Evolutionary conservation across 2,797 vertebrate species (phyloP).

Genomic region (Corythornis leucogaster): DNA sequence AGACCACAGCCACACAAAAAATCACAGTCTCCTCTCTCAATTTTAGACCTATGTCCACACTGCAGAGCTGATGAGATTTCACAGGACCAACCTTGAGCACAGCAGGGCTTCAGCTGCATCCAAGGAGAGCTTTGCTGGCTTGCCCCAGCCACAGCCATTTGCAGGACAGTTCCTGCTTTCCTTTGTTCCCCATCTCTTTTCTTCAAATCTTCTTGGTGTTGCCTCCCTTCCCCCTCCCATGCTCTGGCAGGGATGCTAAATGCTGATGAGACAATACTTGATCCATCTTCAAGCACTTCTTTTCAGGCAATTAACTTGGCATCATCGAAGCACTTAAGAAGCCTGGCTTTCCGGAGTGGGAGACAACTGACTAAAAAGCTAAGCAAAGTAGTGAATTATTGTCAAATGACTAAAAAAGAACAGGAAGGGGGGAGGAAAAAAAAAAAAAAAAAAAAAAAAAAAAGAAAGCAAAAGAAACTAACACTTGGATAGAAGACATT

Average conservation of each 20-base stretch:
- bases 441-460: neutral
- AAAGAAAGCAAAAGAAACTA: neutral
- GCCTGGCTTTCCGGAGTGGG: conserved; percentile 51
- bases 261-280: conserved; percentile 69
- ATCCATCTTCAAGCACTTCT: conserved; percentile 68
- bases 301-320: conserved; percentile 71
- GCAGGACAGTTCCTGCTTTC: neutral
- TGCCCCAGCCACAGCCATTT: neutral
- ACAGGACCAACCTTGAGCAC: neutral
- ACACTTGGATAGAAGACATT: neutral
- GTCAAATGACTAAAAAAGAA: conserved; percentile 49
- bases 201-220: neutral
- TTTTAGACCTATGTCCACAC: neutral
- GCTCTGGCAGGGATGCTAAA: conserved; percentile 41
- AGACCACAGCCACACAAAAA: neutral
- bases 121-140: neutral
- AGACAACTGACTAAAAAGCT: conserved; percentile 61
- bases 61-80: neutral
- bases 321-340: conserved; percentile 69
- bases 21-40: neutral
- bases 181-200: neutral
- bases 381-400: conserved; percentile 60
- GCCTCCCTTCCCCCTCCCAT: neutral
- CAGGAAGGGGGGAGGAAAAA: neutral
- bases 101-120: neutral